Conservation (phyloP, 2,888 invertebrate genomes). For the Cerastis rubricosa region DNA sequence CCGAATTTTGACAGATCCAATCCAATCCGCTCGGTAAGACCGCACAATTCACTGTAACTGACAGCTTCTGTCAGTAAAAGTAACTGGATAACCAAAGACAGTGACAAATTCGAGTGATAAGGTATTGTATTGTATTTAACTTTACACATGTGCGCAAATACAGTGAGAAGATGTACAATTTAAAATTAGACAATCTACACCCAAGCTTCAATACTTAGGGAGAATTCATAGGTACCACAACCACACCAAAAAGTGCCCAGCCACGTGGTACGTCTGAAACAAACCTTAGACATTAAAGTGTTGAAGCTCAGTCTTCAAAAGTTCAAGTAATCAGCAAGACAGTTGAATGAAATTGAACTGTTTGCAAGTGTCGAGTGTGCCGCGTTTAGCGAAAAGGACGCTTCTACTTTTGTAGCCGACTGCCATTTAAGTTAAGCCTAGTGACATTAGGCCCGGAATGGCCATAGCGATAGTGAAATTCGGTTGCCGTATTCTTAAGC, state of each 20-base stretch:
- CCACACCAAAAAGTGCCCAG: neutral
- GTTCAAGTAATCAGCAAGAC: constrained; percentile 31
- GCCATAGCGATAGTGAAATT: constrained; percentile 61
- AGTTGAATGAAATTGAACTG: constrained; percentile 34
- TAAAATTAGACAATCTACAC: neutral
- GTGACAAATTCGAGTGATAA: neutral
- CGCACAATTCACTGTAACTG: neutral
- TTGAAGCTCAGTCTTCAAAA: constrained; percentile 20
- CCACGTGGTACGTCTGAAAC: neutral
- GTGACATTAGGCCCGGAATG: constrained; percentile 42
- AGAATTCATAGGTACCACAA: neutral
- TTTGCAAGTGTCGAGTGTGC: constrained; percentile 43
- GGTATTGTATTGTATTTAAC: neutral
- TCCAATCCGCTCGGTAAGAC: neutral
- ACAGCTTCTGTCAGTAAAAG: neutral
- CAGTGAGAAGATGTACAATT: neutral
- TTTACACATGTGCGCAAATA: neutral
- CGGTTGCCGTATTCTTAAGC: constrained; percentile 64
- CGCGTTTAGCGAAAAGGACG: constrained; percentile 39
- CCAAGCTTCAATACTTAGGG: constrained; percentile 17
- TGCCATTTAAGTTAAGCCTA: constrained; percentile 75
- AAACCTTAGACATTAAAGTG: constrained; percentile 19
- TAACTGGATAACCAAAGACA: neutral
- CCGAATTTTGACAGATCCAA: neutral
- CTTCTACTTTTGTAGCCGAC: constrained; percentile 71